Conservation (phyloP, 2,888 invertebrate genomes). For the Gryllus longicercus region DNA sequence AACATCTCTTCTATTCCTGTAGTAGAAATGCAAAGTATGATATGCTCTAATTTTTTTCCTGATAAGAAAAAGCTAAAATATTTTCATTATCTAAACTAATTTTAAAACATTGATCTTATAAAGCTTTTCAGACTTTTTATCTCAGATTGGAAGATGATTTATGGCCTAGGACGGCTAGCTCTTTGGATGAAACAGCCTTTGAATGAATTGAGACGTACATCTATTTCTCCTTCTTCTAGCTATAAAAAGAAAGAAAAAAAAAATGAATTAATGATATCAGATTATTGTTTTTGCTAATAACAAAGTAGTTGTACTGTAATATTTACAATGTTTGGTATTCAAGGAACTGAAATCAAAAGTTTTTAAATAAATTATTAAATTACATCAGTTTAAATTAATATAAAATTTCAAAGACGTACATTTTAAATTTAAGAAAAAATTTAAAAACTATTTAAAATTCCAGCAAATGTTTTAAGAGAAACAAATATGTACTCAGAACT, state of each 20-base stretch:
- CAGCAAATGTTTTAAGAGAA: no score
- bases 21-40: conserved; percentile 18
- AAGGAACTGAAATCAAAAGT: neutral
- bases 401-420: neutral
- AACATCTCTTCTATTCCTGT: no score
- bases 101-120: no score
- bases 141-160: conserved; percentile 32
- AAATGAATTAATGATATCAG: no score
- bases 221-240: conserved; percentile 88
- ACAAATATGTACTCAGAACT: no score
- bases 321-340: no score
- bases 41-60: neutral
- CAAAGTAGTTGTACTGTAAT: no score
- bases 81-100: conserved; percentile 4
- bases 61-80: neutral
- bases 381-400: neutral
- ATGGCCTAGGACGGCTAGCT: conserved; percentile 66
- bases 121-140: conserved; percentile 5
- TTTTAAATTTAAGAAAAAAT: neutral
- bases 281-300: no score
- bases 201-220: conserved; percentile 80
- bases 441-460: neutral
- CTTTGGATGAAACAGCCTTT: conserved; percentile 82
- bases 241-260: conserved; percentile 50
- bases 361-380: neutral